Conservation (phyloP, 2,113 vertebrate species). For the Hydrochoerus hydrochaeris region DNA sequence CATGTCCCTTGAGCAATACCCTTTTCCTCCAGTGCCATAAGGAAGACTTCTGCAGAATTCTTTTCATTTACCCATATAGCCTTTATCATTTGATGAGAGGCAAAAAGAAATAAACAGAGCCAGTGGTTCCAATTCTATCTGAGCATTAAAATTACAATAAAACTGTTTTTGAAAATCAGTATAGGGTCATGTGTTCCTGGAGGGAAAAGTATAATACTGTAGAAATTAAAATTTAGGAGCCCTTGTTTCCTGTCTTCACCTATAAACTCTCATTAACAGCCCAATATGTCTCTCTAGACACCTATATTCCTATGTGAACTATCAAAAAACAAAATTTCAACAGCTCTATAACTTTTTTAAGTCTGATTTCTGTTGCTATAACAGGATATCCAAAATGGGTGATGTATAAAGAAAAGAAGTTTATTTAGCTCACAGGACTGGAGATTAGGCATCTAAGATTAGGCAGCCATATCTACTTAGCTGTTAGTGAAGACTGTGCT, state of each 20-base stretch:
- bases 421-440: background rate
- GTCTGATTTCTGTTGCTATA: background rate
- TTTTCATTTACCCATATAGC: background rate
- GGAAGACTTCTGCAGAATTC: background rate
- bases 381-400: background rate
- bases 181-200: background rate
- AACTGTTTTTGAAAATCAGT: background rate
- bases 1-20: background rate
- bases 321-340: background rate
- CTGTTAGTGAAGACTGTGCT: background rate
- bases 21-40: background rate
- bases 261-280: background rate
- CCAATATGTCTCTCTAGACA: background rate
- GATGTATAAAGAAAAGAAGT: background rate
- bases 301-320: background rate
- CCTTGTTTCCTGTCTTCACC: background rate
- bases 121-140: background rate
- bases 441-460: background rate
- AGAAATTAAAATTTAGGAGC: background rate
- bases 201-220: background rate
- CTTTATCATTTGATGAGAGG: background rate
- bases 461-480: too few relatives aligned
- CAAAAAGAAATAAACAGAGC: background rate
- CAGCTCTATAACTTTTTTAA: background rate
- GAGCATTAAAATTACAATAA: background rate